phyloP scores from a whole-genome alignment of 2,113 vertebrate species.

The Stegastes partitus region DNA sequence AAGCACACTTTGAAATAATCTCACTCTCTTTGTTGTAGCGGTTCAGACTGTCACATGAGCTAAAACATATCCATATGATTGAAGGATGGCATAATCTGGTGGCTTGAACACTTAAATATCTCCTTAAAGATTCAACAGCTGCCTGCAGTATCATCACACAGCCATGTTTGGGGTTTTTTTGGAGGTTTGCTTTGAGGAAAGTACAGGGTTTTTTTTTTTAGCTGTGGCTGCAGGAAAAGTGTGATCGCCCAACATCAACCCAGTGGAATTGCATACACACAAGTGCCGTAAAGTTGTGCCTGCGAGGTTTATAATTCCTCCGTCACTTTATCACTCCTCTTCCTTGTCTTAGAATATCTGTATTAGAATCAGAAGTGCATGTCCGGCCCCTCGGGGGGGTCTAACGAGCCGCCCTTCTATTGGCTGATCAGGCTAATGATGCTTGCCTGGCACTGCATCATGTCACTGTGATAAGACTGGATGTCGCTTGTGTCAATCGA shows the following conservation, averaged over 20 bases:
- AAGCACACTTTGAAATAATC: slow-evolving; percentile 45
- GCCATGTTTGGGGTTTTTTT: neutral
- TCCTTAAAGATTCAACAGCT: slow-evolving; percentile 9
- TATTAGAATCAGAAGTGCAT: slow-evolving; percentile 43
- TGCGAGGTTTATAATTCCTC: slow-evolving; percentile 35
- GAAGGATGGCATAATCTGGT: slow-evolving; percentile 17
- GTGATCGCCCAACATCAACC: slow-evolving; percentile 22
- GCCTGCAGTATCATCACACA: slow-evolving; percentile 12
- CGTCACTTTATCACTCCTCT: slow-evolving; percentile 36
- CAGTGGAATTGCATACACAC: slow-evolving; percentile 22
- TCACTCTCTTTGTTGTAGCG: slow-evolving; percentile 14
- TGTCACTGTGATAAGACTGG: slow-evolving; percentile 71
- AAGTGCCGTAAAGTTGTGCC: slow-evolving; percentile 39
- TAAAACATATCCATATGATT: neutral
- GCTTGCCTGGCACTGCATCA: slow-evolving; percentile 65
- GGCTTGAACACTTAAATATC: neutral
- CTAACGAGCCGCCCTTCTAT: slow-evolving; percentile 47
- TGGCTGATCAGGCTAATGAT: slow-evolving; percentile 73
- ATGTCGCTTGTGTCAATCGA: slow-evolving; percentile 72
- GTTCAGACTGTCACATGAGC: neutral
- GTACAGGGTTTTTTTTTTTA: neutral
- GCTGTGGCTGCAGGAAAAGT: slow-evolving; percentile 25
- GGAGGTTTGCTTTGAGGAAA: slow-evolving; percentile 25
- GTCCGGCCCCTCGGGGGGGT: slow-evolving; percentile 43
- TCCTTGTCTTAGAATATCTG: slow-evolving; percentile 57